These are phyloP conservation scores for Anorthoa munda DNA, from an alignment of 2,888 invertebrate genomes.

Conservation along the genomic window DNA sequence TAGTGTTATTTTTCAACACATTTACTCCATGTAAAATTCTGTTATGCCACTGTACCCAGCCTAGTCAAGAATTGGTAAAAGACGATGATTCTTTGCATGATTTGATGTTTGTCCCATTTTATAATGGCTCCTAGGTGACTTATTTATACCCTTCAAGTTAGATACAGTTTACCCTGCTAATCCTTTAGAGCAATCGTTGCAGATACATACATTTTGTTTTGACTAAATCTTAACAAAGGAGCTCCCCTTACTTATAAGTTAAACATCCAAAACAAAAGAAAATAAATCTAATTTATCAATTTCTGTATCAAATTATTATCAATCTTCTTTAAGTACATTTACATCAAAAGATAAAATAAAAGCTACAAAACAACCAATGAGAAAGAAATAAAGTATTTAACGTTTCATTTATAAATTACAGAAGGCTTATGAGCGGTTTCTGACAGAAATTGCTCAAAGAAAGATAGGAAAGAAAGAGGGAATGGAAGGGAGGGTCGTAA, in stretches of 20 bases:
- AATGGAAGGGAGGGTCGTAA: neutral
- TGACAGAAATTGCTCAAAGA: conserved; percentile 54
- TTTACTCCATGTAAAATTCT: too few species aligned
- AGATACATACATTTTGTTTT: too few species aligned
- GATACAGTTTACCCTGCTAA: too few species aligned
- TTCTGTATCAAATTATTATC: conserved; percentile 25
- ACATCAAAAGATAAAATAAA: conserved; percentile 41
- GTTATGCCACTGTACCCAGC: too few species aligned
- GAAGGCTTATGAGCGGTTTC: conserved; percentile 55
- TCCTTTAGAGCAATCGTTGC: too few species aligned
- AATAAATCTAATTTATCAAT: conserved; percentile 24
- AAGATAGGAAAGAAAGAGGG: conserved; percentile 6
- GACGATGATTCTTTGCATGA: too few species aligned
- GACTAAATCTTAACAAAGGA: too few species aligned
- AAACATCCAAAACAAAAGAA: neutral
- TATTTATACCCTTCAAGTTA: too few species aligned
- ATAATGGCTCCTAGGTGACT: too few species aligned
- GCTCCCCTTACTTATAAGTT: neutral
- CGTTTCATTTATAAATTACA: conserved; percentile 63
- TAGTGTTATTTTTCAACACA: too few species aligned
- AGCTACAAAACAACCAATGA: conserved; percentile 28
- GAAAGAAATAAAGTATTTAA: conserved; percentile 45
- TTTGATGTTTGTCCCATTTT: too few species aligned
- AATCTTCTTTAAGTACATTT: conserved; percentile 37
- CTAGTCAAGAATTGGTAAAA: too few species aligned